Conservation (phyloP, 2,797 vertebrate species). For the Pagetopsis macropterus region DNA sequence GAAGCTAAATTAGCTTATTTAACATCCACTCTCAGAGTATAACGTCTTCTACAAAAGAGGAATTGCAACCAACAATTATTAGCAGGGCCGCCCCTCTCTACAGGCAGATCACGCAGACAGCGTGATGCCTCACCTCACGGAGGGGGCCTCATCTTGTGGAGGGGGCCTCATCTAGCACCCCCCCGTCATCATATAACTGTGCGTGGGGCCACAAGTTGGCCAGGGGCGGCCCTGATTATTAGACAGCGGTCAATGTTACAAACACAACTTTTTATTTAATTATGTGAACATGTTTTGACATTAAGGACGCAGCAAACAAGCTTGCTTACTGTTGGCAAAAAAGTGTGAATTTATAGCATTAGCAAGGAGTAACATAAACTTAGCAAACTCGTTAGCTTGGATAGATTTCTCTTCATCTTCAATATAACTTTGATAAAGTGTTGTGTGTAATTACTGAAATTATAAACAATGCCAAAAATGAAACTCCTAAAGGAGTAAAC, state of each 20-base stretch:
- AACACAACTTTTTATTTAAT: not conserved
- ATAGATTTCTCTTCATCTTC: not conserved
- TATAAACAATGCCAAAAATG: not conserved
- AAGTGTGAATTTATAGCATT: not conserved
- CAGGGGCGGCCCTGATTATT: too few species aligned
- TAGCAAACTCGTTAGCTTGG: not conserved
- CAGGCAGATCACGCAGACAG: too few species aligned
- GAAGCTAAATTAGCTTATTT: not conserved
- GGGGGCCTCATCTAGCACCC: too few species aligned
- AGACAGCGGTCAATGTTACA: not conserved
- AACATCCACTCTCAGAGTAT: not conserved
- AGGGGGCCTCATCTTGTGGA: too few species aligned
- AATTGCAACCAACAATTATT: too few species aligned
- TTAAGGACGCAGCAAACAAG: not conserved
- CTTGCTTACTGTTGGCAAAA: conserved; percentile 1
- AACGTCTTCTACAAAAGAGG: not conserved
- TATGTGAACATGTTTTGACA: not conserved
- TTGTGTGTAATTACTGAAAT: not conserved
- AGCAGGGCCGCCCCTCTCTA: too few species aligned
- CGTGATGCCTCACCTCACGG: too few species aligned
- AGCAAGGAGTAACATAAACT: not conserved
- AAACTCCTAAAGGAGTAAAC: not conserved
- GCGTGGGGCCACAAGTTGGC: too few species aligned
- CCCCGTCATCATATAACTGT: too few species aligned
- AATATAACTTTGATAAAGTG: not conserved